Evolutionary conservation across 1,140 invertebrate species (phyloP), one percentile per base, ranked within the genome.

Genomic region (Euura saliciscinereae): DNA sequence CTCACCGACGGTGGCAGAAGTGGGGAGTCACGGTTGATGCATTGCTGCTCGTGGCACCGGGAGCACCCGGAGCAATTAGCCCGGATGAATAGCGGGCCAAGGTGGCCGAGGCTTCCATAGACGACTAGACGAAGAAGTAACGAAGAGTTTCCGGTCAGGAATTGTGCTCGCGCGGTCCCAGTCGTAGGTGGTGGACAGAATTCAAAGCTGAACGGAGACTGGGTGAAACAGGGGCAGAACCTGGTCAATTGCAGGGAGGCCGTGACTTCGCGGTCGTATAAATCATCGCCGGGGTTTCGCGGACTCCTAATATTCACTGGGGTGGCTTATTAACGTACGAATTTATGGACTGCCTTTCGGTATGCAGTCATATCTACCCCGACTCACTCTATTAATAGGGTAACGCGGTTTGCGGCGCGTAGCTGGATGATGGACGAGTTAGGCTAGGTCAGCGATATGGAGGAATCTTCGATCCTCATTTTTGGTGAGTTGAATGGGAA

Each of bases 21-120:
- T 59, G 51, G 51, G 51, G 51, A 59, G 6, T n/a, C 51, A n/a
- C 51, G 51, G 10, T 59, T 59, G 51, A 59, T 59, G 51, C 51
- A 59, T 59, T 8, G 51, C 51, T 59, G 28, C 28, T 28, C 28
- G 51, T 0, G 13, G 13, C 10, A n/a, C 51, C 51, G 51, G 51
- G 51, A 59, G 28, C 3, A 59, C 3, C 76, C 64, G 78, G 77
- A 75, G 78, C 79, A 83, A 82, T 84, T 84, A 85, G 77, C 82
- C 73, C 66, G 4, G 51, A 59, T n/a, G 51, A 59, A 59, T 59
- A 59, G 51, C 51, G 10, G 51, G 13, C 13, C 8, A 59, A 59
- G 51, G 51, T 59, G 51, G 51, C 51, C 51, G 6, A 59, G 28
- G 28, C 28, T 28, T 28, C 1, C 28, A 28, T 28, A 28, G 28